Evolutionary conservation across 2,888 invertebrate genomes (phyloP).

Genomic region (Drosophila austrosaltans): DNA sequence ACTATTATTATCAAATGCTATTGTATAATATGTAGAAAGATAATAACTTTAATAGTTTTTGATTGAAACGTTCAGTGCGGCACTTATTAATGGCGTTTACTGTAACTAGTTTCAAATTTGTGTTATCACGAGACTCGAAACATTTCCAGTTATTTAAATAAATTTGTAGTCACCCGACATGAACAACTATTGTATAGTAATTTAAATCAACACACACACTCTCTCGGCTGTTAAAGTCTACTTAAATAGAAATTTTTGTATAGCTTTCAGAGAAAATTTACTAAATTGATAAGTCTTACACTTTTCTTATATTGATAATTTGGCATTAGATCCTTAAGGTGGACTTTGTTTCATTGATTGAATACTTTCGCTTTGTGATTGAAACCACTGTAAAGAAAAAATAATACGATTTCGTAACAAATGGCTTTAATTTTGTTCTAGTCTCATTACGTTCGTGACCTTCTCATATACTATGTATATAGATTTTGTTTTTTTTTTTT

Average conservation of each 20-base stretch:
- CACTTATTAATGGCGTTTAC: slow-evolving; percentile 2
- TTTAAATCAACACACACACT: neutral
- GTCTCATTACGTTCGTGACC: slow-evolving; percentile 25
- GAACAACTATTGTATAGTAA: neutral
- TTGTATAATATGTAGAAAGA: slow-evolving; percentile 10
- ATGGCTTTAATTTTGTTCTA: neutral
- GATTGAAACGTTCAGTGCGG: neutral
- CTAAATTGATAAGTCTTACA: too few species aligned
- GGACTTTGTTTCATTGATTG: neutral
- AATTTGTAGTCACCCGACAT: neutral
- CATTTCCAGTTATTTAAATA: slow-evolving; percentile 7
- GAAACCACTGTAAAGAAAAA: neutral
- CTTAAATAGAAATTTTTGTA: too few species aligned
- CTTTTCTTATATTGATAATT: too few species aligned
- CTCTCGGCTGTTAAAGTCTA: too few species aligned
- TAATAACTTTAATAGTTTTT: neutral
- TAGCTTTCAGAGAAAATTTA: too few species aligned
- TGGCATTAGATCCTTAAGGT: neutral
- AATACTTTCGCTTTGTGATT: neutral
- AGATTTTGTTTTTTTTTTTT: slow-evolving; percentile 25
- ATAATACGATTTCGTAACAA: slow-evolving; percentile 2
- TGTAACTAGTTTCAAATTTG: slow-evolving; percentile 38
- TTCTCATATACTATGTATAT: slow-evolving; percentile 11
- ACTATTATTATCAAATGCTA: slow-evolving; percentile 18
- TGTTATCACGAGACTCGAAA: slow-evolving; percentile 40